A percentile compares a stretch with the other conserved stretches of the same genome.
These are phyloP conservation scores for Lepus americanus DNA, from an alignment of 2,113 vertebrate species.

Conservation along the genomic window DNA sequence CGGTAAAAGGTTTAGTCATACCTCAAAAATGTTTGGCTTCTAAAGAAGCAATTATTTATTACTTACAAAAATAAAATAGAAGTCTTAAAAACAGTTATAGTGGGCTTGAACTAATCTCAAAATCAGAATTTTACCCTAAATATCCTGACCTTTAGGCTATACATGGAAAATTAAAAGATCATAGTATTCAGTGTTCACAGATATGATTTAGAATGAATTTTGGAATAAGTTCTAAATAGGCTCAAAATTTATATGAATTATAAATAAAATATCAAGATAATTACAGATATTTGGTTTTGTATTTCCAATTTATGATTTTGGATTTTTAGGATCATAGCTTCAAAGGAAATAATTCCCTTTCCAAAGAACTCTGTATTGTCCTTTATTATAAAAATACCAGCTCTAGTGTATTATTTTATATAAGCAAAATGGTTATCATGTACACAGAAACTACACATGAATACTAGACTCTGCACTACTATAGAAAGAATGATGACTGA, in stretches of 20 bases:
- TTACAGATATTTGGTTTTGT: conserved; percentile 3
- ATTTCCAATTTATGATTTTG: not conserved
- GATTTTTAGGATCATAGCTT: not conserved
- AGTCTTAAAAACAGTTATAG: not conserved
- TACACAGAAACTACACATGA: conserved; percentile 3
- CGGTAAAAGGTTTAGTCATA: not conserved
- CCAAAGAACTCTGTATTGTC: not conserved
- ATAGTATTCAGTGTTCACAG: not conserved
- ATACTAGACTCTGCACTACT: not conserved
- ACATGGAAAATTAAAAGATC: conserved; percentile 5
- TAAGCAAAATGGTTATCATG: not conserved
- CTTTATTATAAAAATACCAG: conserved; percentile 28
- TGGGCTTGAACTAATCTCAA: not conserved
- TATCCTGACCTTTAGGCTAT: not conserved
- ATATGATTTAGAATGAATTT: not conserved
- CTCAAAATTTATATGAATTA: conserved; percentile 45
- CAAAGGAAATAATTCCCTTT: conserved; percentile 25
- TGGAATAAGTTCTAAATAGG: conserved; percentile 45
- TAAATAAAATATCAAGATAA: conserved; percentile 5
- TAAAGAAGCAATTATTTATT: not conserved
- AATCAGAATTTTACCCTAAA: conserved; percentile 17
- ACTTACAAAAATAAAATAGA: not conserved
- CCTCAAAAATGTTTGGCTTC: not conserved
- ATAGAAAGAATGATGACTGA: not conserved
- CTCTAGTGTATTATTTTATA: conserved; percentile 47